Percentiles rank a stretch among this genome's conserved stretches.
Evolutionary conservation across 2,888 invertebrate genomes (phyloP).

Genomic region (Tribolium freemani): DNA sequence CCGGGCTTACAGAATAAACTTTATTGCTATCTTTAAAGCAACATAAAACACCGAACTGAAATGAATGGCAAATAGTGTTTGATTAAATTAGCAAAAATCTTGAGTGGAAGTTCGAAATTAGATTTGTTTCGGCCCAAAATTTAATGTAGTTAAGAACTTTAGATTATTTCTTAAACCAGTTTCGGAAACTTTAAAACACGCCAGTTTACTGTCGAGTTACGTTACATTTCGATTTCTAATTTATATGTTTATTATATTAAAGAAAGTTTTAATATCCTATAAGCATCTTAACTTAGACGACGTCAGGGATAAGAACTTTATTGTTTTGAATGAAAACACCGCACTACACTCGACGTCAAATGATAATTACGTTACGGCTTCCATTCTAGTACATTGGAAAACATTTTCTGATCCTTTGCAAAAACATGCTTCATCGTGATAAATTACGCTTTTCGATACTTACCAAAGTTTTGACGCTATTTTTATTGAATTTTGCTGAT

Average conservation of each 20-base stretch:
- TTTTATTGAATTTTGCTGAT: not conserved
- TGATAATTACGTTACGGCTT: constrained; percentile 17
- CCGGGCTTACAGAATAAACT: not conserved
- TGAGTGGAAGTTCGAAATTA: not conserved
- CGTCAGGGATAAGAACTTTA: constrained; percentile 10
- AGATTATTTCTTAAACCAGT: constrained; percentile 1
- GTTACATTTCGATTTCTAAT: constrained; percentile 18
- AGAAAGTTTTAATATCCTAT: constrained; percentile 9
- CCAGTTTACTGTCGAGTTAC: not conserved
- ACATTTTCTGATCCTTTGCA: constrained; percentile 7
- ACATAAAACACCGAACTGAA: not conserved
- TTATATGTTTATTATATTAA: constrained; percentile 4
- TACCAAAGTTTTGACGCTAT: not conserved
- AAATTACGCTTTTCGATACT: not conserved
- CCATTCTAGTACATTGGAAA: constrained; percentile 5
- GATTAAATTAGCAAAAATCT: not conserved
- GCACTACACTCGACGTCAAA: constrained; percentile 17
- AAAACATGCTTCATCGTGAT: not conserved
- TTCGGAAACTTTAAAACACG: constrained; percentile 1
- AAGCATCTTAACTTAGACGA: constrained; percentile 18
- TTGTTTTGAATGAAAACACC: constrained; percentile 29
- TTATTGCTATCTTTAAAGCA: not conserved
- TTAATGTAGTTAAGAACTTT: constrained; percentile 12
- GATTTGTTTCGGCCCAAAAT: not conserved
- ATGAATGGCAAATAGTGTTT: not conserved